Conservation (phyloP, 2,113 vertebrate genomes). For the Neotoma lepida region DNA sequence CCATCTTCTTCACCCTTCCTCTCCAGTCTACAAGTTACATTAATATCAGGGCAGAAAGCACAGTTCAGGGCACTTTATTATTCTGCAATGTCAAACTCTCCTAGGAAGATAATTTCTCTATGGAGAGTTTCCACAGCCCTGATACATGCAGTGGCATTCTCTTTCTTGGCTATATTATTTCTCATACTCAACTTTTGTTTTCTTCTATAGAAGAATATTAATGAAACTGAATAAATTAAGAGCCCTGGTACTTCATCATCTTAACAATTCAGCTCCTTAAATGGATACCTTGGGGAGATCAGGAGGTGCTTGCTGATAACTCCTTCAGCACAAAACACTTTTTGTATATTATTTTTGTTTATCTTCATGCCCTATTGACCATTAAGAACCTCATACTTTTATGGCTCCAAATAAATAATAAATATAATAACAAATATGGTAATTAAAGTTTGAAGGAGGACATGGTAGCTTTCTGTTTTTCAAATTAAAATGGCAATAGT, state of each 20-base stretch:
- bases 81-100: constrained; percentile 8
- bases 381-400: background rate
- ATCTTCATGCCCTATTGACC: constrained; percentile 6
- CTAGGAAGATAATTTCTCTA: constrained; percentile 42
- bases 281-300: constrained; percentile 48
- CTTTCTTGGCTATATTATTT: constrained; percentile 45
- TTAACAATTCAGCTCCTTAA: constrained; percentile 49
- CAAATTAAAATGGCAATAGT: constrained; percentile 27
- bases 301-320: constrained; percentile 37
- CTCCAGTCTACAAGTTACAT: background rate
- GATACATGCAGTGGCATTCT: background rate
- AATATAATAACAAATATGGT: background rate
- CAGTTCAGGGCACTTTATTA: background rate
- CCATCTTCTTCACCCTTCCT: background rate
- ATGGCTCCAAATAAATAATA: background rate
- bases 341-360: constrained; percentile 55
- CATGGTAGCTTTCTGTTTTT: constrained; percentile 4
- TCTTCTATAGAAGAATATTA: constrained; percentile 67
- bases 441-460: background rate
- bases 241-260: constrained; percentile 61
- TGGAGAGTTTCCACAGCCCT: background rate
- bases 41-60: background rate
- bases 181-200: constrained; percentile 59
- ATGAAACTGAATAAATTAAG: constrained; percentile 71
- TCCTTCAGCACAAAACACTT: constrained; percentile 24